Base-by-base conservation (phyloP, 92 coral and sea anemone genomes). In the Porites divaricata region DNA sequence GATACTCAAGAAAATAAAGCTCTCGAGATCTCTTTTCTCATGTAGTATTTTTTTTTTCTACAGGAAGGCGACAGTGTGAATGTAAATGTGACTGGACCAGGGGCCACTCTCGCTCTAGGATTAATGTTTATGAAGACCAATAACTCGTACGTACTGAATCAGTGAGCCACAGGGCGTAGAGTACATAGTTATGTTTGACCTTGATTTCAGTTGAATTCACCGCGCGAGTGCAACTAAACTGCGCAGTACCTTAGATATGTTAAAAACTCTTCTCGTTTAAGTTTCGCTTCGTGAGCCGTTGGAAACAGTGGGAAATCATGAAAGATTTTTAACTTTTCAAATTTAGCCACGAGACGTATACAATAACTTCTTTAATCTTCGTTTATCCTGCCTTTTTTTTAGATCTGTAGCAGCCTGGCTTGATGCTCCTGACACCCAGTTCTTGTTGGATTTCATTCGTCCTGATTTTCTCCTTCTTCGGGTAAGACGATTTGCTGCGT, bases 361-460 rank as follows among this genome's bases (percentile, higher is more conserved):
- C 45, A 17, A 57, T 4, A 57, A 57, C 17, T 57, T 61, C 20
- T 7, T 2, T 8, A 61, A 19, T 16, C 5, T 16, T 61, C 7
- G 6, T 9, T 51, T n/a, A 20, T 35, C 51, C 41, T 73, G 65
- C 65, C 11, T 35, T 1, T 51, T 71, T 87, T 61, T 20, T 70
- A 96, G 99, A 17, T 93, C 96, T 67, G 98, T 96, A 12, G 99
- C 99, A 13, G 93, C 98, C 51, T 96, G 99, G 99, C 88, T 96
- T n/a, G 89, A 86, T 69, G 99, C 99, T 63, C 99, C 99, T 17
- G 99, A 96, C 76, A 96, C 99, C 6, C 96, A 95, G 89, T 90
- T 96, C 76, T 81, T 96, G 67, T 86, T 95, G 63, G 99, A 96
- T 76, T 95, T 96, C 41, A 95, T 96, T 17, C 83, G 99, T 76